A percentile compares a stretch with the other conserved stretches of the same genome.
Evolutionary conservation across 2,888 invertebrate species (phyloP).

Genomic region (Caenorhabditis angaria): DNA sequence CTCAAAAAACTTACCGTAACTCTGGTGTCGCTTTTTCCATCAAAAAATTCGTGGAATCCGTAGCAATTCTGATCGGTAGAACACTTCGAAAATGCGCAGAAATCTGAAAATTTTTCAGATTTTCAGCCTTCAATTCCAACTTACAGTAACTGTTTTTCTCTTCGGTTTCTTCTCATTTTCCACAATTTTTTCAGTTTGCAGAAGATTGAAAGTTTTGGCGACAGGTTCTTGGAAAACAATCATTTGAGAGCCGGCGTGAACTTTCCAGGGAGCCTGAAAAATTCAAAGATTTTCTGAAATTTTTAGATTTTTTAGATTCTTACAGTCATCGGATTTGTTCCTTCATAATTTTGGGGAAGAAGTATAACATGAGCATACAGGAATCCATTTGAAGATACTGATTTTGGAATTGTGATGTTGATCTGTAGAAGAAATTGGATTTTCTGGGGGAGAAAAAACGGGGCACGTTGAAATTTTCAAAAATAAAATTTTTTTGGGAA

Average conservation of each 20-base stretch:
- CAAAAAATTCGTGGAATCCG: constrained; percentile 38
- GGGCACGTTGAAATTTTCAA: too few species aligned
- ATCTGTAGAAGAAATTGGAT: constrained; percentile 73
- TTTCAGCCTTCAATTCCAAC: not conserved
- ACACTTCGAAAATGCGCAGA: constrained; percentile 43
- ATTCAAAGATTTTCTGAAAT: not conserved
- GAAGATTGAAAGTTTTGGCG: constrained; percentile 66
- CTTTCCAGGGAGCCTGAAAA: constrained; percentile 46
- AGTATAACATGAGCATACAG: constrained; percentile 83
- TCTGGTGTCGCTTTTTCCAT: constrained; percentile 35
- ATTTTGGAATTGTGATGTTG: constrained; percentile 80
- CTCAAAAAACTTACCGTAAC: constrained; percentile 24
- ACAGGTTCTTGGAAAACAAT: constrained; percentile 69
- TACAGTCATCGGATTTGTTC: constrained; percentile 42
- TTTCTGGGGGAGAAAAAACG: too few species aligned
- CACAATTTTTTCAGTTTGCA: constrained; percentile 13
- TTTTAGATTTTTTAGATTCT: not conserved
- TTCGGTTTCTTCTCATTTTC: constrained; percentile 10
- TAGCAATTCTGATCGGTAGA: constrained; percentile 39
- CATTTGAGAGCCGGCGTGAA: constrained; percentile 44
- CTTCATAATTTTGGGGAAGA: constrained; percentile 73
- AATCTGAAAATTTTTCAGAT: constrained; percentile 6
- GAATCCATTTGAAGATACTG: constrained; percentile 80
- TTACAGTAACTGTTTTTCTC: not conserved
- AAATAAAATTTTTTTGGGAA: not conserved